phyloP scores from a whole-genome alignment of 2,888 invertebrate species.

The Catocala sponsa region DNA sequence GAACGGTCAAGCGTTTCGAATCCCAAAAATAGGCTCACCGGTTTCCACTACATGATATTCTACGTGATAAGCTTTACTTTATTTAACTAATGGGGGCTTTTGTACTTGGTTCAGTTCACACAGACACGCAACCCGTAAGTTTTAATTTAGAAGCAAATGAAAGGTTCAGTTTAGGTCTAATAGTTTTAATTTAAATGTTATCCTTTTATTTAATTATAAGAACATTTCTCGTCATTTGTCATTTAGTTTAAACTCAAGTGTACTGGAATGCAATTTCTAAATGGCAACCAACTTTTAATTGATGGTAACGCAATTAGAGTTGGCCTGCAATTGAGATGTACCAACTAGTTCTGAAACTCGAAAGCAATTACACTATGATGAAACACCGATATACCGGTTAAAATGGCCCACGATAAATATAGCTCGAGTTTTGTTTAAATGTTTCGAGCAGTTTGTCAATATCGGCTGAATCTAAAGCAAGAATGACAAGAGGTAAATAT shows the following conservation, averaged over 20 bases:
- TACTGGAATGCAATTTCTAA: conserved; percentile 46
- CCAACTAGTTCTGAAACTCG: conserved; percentile 6
- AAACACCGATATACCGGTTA: conserved; percentile 14
- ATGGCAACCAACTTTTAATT: conserved; percentile 48
- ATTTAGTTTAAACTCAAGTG: conserved; percentile 18
- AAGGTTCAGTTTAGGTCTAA: not conserved
- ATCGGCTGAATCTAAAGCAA: conserved; percentile 7
- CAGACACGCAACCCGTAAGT: not conserved
- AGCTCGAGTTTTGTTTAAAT: conserved; percentile 2
- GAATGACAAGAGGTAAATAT: conserved; percentile 13
- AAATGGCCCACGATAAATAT: not conserved
- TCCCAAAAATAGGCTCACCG: no score
- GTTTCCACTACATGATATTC: no score
- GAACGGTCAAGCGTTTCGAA: no score
- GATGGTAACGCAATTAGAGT: conserved; percentile 44
- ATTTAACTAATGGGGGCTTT: not conserved
- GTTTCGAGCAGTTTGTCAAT: conserved; percentile 5
- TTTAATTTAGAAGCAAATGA: not conserved
- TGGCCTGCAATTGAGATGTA: conserved; percentile 36
- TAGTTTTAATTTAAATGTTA: not conserved
- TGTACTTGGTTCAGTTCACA: not conserved
- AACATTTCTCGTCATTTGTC: not conserved
- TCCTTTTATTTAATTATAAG: not conserved
- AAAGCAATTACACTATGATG: conserved; percentile 32
- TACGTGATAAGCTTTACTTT: not conserved